Evolutionary conservation across 2,888 invertebrate species (phyloP).

Genomic region (Eledone cirrhosa): DNA sequence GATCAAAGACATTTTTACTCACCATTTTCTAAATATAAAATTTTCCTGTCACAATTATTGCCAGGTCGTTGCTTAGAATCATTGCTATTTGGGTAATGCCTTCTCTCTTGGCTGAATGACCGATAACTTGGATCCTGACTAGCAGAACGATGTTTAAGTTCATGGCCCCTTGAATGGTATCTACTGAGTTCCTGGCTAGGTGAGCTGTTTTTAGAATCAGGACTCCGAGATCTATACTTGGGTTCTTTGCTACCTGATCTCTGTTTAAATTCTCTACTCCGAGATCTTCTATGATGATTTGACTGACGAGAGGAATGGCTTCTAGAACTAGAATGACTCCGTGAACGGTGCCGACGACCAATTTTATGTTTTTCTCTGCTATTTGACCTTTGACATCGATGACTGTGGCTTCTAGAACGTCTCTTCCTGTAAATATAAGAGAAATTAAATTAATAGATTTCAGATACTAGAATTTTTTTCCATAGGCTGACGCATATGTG

Average conservation of each 20-base stretch:
- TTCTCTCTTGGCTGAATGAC: constrained; percentile 40
- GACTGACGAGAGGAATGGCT: neutral
- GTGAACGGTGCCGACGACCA: constrained; percentile 21
- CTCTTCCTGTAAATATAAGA: constrained; percentile 38
- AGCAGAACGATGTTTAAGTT: constrained; percentile 37
- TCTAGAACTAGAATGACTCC: constrained; percentile 25
- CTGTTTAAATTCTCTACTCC: constrained; percentile 5
- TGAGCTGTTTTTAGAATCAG: constrained; percentile 17
- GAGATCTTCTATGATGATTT: constrained; percentile 15
- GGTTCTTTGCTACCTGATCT: constrained; percentile 15
- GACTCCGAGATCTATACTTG: constrained; percentile 4
- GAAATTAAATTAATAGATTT: too few species aligned
- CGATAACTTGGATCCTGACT: constrained; percentile 39
- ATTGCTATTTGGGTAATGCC: neutral
- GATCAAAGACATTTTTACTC: neutral
- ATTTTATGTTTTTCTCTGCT: constrained; percentile 36
- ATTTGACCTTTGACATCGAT: constrained; percentile 41
- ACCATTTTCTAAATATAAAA: constrained; percentile 11
- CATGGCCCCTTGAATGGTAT: constrained; percentile 13
- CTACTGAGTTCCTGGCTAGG: neutral
- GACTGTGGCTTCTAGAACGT: constrained; percentile 44
- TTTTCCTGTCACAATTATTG: neutral
- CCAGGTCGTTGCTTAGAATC: neutral
- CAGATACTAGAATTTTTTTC: too few species aligned
- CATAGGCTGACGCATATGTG: too few species aligned